Conservation (phyloP, 2,888 invertebrate species). For the Callinectes sapidus region DNA sequence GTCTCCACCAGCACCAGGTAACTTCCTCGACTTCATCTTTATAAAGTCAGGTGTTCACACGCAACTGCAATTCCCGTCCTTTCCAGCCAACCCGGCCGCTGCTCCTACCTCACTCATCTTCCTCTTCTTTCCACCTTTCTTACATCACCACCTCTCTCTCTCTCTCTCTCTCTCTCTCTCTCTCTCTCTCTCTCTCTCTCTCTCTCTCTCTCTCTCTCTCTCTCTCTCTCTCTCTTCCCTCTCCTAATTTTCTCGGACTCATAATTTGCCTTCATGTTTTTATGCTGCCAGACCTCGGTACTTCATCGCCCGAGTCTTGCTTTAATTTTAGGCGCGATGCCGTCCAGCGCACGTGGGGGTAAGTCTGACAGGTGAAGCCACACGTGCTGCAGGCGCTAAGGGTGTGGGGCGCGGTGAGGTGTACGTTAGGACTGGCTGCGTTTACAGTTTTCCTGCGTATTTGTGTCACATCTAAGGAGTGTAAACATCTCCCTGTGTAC, state of each 20-base stretch:
- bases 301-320: background rate
- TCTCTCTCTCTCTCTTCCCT: background rate
- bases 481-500: background rate
- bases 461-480: background rate
- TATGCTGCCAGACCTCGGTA: background rate
- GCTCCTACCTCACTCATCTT: constrained; percentile 16
- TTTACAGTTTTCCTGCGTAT: background rate
- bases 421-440: background rate
- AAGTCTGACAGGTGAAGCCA: background rate
- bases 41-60: constrained; percentile 50
- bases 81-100: background rate
- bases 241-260: background rate
- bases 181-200: background rate
- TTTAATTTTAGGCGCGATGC: background rate
- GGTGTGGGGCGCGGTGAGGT: background rate
- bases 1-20: background rate
- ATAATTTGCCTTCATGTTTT: constrained; percentile 5
- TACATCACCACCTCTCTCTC: constrained; percentile 11
- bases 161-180: too few relatives aligned
- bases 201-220: background rate
- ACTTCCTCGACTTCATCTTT: constrained; percentile 34
- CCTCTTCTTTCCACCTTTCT: background rate
- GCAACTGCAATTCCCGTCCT: background rate
- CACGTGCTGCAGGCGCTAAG: background rate
- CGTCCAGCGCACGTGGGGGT: constrained; percentile 5